phyloP scores from a whole-genome alignment of 2,113 vertebrate genomes.

The Todiramphus saurophagus region DNA sequence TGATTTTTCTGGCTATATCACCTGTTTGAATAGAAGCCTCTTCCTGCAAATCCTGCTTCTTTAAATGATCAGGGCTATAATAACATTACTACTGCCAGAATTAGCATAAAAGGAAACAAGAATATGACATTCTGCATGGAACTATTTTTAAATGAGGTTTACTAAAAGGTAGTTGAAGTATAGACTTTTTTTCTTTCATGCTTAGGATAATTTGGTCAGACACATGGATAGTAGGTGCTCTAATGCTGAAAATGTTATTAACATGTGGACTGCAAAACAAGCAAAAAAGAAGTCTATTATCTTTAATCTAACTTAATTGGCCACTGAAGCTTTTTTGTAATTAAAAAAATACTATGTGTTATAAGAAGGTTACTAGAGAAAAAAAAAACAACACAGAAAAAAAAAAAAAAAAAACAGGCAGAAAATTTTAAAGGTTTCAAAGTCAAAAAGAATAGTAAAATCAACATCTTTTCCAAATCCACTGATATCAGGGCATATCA shows the following conservation, averaged over 20 bases:
- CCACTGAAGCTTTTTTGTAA: background rate
- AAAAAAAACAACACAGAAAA: background rate
- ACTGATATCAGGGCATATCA: background rate
- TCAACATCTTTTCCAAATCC: background rate
- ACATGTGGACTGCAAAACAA: background rate
- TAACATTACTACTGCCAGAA: background rate
- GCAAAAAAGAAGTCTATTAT: background rate
- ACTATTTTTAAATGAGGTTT: background rate
- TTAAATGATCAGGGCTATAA: background rate
- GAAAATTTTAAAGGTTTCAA: background rate
- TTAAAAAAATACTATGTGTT: background rate
- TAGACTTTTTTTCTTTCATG: background rate
- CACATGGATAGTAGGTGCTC: background rate
- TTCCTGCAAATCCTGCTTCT: background rate
- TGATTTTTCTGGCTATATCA: background rate
- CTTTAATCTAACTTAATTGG: background rate
- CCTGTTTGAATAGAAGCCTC: background rate
- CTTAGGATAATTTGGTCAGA: background rate
- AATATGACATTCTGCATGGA: background rate
- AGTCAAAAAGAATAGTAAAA: slow-evolving; percentile 4
- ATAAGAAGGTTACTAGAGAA: background rate
- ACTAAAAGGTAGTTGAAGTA: background rate
- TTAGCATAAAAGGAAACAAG: background rate
- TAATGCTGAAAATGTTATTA: background rate
- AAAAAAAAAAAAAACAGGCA: background rate